Conservation (phyloP, 2,113 vertebrate genomes). For the Damaliscus lunatus region DNA sequence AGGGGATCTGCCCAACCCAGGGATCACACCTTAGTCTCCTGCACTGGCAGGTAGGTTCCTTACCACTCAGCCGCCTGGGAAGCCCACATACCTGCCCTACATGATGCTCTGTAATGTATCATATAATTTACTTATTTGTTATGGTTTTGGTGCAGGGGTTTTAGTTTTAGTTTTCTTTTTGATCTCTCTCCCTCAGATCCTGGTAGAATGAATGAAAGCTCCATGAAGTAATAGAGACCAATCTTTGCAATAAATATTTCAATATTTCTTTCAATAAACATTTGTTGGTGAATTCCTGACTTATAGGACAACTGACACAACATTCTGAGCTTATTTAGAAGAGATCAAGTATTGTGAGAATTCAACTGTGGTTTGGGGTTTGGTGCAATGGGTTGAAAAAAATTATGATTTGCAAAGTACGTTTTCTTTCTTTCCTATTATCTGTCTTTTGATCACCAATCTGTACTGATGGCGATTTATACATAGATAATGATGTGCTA, state of each 20-base stretch:
- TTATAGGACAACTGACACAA: neutral
- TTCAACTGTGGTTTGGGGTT: neutral
- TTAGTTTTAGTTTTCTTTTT: neutral
- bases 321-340: neutral
- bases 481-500: neutral
- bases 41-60: neutral
- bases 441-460: neutral
- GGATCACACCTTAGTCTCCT: neutral
- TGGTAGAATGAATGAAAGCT: neutral
- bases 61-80: neutral
- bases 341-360: neutral
- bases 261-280: neutral
- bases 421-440: neutral
- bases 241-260: neutral
- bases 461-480: neutral
- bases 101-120: neutral
- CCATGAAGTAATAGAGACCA: neutral
- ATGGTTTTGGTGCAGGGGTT: accelerated
- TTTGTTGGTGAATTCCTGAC: neutral
- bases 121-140: neutral
- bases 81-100: neutral
- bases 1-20: neutral
- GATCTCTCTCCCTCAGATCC: neutral
- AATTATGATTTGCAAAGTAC: neutral
- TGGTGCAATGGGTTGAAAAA: neutral